Evolutionary conservation across 2,888 invertebrate genomes (phyloP).

Genomic region (Trichacis sp.): DNA sequence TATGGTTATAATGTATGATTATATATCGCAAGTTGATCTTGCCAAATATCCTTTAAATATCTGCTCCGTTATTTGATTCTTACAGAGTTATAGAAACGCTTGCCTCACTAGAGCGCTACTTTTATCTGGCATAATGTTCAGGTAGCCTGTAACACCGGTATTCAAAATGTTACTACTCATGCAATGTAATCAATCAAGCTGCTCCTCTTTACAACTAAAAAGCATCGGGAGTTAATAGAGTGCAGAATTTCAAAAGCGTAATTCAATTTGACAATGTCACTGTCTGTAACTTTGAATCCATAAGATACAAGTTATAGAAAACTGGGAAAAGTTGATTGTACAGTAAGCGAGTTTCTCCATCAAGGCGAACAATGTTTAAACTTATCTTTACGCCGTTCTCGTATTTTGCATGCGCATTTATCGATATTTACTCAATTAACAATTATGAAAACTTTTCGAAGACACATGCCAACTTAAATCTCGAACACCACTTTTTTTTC

Average conservation of each 20-base stretch:
- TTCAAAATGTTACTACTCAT: constrained; percentile 58
- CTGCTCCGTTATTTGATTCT: constrained; percentile 43
- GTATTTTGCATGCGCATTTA: neutral
- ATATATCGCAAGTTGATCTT: constrained; percentile 26
- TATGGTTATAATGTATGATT: constrained; percentile 27
- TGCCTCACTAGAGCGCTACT: constrained; percentile 46
- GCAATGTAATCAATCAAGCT: constrained; percentile 42
- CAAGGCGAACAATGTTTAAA: too few species aligned
- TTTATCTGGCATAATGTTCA: constrained; percentile 55
- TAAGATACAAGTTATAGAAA: too few species aligned
- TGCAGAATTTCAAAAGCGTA: neutral
- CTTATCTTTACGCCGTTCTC: constrained; percentile 1
- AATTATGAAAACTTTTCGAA: neutral
- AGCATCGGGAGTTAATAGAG: constrained; percentile 4
- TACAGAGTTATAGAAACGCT: constrained; percentile 44
- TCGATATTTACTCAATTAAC: neutral
- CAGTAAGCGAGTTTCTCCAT: too few species aligned
- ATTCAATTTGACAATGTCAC: neutral
- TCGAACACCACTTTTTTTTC: neutral
- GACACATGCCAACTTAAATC: neutral
- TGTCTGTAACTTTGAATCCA: neutral
- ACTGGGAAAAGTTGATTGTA: too few species aligned
- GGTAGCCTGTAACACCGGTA: constrained; percentile 56
- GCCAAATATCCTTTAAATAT: constrained; percentile 47
- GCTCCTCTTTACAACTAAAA: neutral